phyloP scores from a whole-genome alignment of 1,140 invertebrate genomes.

The Dreissena polymorpha region DNA sequence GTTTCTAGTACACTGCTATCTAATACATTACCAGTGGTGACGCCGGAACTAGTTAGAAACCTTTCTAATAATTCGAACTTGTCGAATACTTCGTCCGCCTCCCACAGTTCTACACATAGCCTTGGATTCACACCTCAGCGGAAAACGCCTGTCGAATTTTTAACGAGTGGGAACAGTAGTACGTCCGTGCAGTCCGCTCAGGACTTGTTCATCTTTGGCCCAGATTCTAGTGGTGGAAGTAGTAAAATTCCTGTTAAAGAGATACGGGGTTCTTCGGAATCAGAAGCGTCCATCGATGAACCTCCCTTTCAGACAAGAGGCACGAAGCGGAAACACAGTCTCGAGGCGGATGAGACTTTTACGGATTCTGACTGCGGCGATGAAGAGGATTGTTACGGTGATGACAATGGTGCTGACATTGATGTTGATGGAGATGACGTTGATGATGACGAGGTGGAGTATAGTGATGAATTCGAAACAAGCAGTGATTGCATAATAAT shows the following conservation, averaged over 20 bases:
- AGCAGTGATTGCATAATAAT: background rate
- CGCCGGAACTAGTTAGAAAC: constrained; percentile 50
- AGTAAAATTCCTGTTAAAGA: background rate
- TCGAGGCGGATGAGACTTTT: constrained; percentile 30
- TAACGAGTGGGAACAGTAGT: constrained; percentile 53
- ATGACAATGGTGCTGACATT: background rate
- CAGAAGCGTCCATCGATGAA: background rate
- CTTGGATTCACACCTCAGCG: constrained; percentile 71
- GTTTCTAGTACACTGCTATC: no score
- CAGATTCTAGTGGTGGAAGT: background rate
- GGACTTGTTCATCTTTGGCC: constrained; percentile 29
- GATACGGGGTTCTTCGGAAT: background rate
- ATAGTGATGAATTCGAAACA: background rate
- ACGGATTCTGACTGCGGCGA: no score
- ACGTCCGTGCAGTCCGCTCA: constrained; percentile 16
- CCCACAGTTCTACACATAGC: constrained; percentile 69
- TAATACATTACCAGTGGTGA: no score
- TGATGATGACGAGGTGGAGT: background rate
- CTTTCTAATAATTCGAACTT: constrained; percentile 61
- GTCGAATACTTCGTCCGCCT: constrained; percentile 65
- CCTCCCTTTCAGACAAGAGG: constrained; percentile 53
- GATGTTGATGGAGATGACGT: background rate
- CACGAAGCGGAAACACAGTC: constrained; percentile 63
- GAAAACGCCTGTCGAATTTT: constrained; percentile 48
- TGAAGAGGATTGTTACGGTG: background rate